These are phyloP conservation scores for Rosalia funebris DNA, from an alignment of 2,888 invertebrate genomes.

Conservation along the genomic window DNA sequence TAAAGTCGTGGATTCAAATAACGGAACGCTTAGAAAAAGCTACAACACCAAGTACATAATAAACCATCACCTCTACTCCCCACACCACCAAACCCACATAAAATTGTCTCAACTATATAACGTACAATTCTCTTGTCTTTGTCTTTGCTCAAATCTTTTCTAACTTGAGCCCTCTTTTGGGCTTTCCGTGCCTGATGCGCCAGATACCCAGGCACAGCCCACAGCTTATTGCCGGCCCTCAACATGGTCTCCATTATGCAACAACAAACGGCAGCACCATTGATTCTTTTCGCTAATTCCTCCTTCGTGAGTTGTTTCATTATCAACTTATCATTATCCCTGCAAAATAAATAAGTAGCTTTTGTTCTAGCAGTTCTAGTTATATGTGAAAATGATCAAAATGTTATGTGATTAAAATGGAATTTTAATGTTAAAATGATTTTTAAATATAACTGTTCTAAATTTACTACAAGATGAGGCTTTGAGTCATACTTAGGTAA, in stretches of 20 bases:
- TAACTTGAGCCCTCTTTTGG: slow-evolving; percentile 56
- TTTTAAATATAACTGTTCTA: neutral
- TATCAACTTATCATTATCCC: slow-evolving; percentile 50
- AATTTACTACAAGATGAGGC: neutral
- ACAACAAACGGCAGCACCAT: slow-evolving; percentile 88
- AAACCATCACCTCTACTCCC: slow-evolving; percentile 49
- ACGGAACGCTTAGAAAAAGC: too few species aligned
- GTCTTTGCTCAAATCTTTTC: slow-evolving; percentile 55
- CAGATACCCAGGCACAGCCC: slow-evolving; percentile 81
- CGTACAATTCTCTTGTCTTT: slow-evolving; percentile 58
- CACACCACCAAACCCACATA: slow-evolving; percentile 50
- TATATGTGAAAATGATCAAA: too few species aligned
- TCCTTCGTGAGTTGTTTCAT: slow-evolving; percentile 54
- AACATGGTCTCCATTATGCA: slow-evolving; percentile 86
- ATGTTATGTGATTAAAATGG: too few species aligned
- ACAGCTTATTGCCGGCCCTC: slow-evolving; percentile 79
- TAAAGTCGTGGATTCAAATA: too few species aligned
- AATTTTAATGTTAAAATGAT: too few species aligned
- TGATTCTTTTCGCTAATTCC: slow-evolving; percentile 70
- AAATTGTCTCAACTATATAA: slow-evolving; percentile 51
- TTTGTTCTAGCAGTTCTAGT: too few species aligned
- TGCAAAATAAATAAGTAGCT: too few species aligned
- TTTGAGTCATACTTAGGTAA: slow-evolving; percentile 55
- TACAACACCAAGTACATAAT: slow-evolving; percentile 38
- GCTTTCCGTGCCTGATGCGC: slow-evolving; percentile 70